Percentiles rank a stretch among this genome's conserved stretches.
These are phyloP conservation scores for Rhodinocichla rosea DNA, from an alignment of 2,113 vertebrate genomes.

Conservation along the genomic window DNA sequence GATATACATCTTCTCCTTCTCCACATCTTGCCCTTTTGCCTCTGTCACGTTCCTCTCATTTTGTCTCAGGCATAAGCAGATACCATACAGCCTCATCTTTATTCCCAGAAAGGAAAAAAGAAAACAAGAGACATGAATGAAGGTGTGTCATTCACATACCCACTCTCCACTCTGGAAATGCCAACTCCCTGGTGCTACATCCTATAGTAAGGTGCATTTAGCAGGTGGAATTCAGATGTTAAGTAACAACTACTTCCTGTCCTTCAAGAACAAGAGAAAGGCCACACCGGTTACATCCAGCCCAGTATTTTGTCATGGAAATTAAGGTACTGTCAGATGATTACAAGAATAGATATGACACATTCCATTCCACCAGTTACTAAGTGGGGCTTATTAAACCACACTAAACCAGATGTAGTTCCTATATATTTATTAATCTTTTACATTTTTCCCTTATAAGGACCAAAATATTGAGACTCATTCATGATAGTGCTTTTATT, in stretches of 20 bases:
- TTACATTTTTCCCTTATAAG: not conserved
- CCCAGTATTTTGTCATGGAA: not conserved
- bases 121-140: not conserved
- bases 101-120: not conserved
- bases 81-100: not conserved
- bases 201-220: not conserved
- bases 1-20: not conserved
- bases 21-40: not conserved
- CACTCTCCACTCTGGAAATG: not conserved
- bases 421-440: not conserved
- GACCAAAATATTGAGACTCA: not conserved
- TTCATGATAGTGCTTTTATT: not conserved
- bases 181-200: not conserved
- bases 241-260: not conserved
- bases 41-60: not conserved
- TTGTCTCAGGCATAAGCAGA: not conserved
- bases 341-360: not conserved
- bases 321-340: not conserved
- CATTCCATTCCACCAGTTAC: not conserved
- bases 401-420: not conserved
- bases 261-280: not conserved
- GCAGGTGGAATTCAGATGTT: not conserved
- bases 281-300: not conserved
- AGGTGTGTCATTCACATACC: not conserved
- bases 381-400: not conserved